Evolutionary conservation across 2,113 vertebrate species (phyloP), one percentile per base, ranked within the genome.

Genomic region (Pachycephala philippinensis): DNA sequence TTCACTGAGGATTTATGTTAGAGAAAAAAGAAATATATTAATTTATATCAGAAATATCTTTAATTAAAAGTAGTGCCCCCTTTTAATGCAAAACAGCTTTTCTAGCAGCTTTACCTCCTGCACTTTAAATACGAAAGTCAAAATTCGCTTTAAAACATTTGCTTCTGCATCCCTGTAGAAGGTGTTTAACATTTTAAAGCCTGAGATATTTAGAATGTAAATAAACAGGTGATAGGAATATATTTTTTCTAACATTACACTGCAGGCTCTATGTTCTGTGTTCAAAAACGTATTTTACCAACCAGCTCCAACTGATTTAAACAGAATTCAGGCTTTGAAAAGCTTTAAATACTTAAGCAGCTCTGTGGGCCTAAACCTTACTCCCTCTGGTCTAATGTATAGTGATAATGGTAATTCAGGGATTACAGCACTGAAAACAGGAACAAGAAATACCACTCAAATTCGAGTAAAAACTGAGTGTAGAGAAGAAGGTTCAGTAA

Each of bases 271-370:
- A 6, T 26, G 10, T 64, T 72, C 35, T 31, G 2, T 72, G 40
- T 20, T 91, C 45, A 77, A 83, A 40, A 68, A 79, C 9, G 15
- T 42, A 22, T 83, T 76, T 81, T 80, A 66, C 53, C 53, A 86
- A 42, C 11, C 33, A 69, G 13, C 23, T 93, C 66, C 53, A 80
- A 65, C 15, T 1, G 5, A 77, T 82, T 76, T 80, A 87, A 90
- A 83, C 18, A 60, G 49, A 87, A 76, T 76, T 88, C 53, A 79
- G 37, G n/a, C n/a, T 93, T 80, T 83, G 53, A 57, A 95, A 88
- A 85, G 20, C 40, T 88, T 93, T 85, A 92, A 92, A 76, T 45
- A 31, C 42, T 60, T 76, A 72, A 72, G 28, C 53, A 21, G 21
- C 44, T 84, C 50, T 59, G 12, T 10, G 2, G 28, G 50, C 26